Conservation (phyloP, 2,888 invertebrate genomes). For the Caenorhabditis sulstoni region DNA sequence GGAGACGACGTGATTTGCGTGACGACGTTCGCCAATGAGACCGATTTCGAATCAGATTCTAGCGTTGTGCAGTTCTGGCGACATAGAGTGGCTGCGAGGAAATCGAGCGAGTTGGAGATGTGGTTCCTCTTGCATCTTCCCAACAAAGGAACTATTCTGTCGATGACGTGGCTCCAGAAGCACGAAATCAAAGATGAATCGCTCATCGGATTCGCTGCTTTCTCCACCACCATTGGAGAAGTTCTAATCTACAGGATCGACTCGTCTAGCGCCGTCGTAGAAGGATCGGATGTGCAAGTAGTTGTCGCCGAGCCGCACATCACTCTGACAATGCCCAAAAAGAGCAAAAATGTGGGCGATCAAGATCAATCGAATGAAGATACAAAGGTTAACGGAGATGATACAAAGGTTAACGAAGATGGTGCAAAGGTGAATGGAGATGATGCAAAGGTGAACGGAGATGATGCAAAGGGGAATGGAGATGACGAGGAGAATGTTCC, state of each 20-base stretch:
- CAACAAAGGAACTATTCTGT: conserved; percentile 42
- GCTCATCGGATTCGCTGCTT: conserved; percentile 59
- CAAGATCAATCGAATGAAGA: too few species aligned
- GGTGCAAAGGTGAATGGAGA: too few species aligned
- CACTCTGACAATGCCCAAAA: conserved; percentile 15
- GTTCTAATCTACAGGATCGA: conserved; percentile 63
- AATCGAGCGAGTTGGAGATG: conserved; percentile 13
- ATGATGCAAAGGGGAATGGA: conserved; percentile 1
- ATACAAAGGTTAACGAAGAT: too few species aligned
- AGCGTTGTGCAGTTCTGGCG: conserved; percentile 54
- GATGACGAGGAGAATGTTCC: conserved; percentile 4
- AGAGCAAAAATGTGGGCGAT: neutral
- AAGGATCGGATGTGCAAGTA: conserved; percentile 9
- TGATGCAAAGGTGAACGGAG: too few species aligned
- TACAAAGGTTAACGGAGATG: conserved; percentile 13
- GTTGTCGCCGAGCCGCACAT: conserved; percentile 21
- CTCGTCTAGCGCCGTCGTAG: neutral
- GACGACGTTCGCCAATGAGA: conserved; percentile 45
- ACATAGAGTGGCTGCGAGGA: neutral
- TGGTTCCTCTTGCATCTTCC: conserved; percentile 40
- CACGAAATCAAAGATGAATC: conserved; percentile 7
- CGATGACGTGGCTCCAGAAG: conserved; percentile 57
- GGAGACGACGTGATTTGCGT: conserved; percentile 55
- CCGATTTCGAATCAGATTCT: conserved; percentile 30
- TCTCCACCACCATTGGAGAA: conserved; percentile 54